Evolutionary conservation across 2,113 vertebrate genomes (phyloP).

Genomic region (Antennarius striatus): DNA sequence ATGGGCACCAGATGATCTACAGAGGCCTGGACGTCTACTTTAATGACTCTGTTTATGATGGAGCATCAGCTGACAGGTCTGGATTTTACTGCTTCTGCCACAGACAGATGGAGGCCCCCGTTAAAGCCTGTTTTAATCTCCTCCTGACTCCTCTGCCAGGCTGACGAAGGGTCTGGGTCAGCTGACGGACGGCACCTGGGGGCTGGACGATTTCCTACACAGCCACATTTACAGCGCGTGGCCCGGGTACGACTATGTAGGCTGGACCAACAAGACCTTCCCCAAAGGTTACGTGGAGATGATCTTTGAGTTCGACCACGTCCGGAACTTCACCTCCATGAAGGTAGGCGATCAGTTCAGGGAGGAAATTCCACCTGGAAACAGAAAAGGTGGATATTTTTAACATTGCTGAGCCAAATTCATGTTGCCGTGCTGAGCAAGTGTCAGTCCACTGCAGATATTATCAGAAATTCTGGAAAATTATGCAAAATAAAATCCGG

Average conservation of each 20-base stretch:
- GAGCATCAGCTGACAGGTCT: constrained; percentile 87
- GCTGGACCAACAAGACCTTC: constrained; percentile 92
- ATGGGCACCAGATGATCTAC: constrained; percentile 89
- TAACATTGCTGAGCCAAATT: constrained; percentile 15
- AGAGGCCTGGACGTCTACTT: constrained; percentile 86
- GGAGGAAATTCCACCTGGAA: not conserved
- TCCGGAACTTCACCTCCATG: constrained; percentile 95
- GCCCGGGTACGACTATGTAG: constrained; percentile 96
- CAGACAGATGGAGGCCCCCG: no score
- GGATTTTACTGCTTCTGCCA: not conserved
- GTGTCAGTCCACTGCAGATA: no score
- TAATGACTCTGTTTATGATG: constrained; percentile 95
- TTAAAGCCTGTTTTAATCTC: not conserved
- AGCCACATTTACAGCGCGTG: constrained; percentile 90
- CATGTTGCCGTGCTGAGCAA: not conserved
- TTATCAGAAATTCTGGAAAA: no score
- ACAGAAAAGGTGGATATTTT: not conserved
- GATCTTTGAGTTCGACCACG: constrained; percentile 91
- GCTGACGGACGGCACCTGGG: constrained; percentile 91
- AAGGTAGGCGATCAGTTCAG: constrained; percentile 81
- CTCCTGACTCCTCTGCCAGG: constrained; percentile 58
- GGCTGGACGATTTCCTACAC: constrained; percentile 92
- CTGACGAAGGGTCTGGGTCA: constrained; percentile 94
- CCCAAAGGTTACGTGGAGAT: constrained; percentile 88
- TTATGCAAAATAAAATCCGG: no score